Evolutionary conservation across 1,140 invertebrate genomes (phyloP).

Genomic region (Bombus confusus): DNA sequence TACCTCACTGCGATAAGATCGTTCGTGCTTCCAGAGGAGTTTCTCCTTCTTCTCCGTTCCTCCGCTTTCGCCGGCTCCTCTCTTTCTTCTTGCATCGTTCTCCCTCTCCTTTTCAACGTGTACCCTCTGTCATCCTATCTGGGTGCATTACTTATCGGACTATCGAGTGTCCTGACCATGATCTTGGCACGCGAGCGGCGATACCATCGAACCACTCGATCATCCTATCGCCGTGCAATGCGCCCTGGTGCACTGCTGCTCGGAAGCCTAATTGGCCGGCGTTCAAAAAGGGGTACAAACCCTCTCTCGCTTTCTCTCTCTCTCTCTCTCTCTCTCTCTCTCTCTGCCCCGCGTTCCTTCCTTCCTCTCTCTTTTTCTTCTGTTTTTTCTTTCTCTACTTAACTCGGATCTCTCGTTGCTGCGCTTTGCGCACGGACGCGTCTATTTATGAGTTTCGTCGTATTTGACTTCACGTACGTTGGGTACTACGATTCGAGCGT

Average conservation of each 20-base stretch:
- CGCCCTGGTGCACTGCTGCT: conserved; percentile 57
- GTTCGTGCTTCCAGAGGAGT: conserved; percentile 54
- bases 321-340: not conserved
- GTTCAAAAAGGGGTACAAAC: conserved; percentile 41
- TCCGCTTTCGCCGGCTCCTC: not conserved
- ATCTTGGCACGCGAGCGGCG: conserved; percentile 76
- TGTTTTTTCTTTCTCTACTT: not conserved
- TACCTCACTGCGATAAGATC: conserved; percentile 68
- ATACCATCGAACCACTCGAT: conserved; percentile 77
- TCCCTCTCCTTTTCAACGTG: conserved; percentile 41
- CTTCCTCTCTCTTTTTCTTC: not conserved
- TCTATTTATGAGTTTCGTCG: not conserved
- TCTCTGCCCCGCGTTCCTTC: too few relatives aligned
- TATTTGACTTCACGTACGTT: not conserved
- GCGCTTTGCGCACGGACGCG: not conserved
- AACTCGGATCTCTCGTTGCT: not conserved
- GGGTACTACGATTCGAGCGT: not conserved
- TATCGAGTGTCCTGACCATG: conserved; percentile 74
- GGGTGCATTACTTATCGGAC: conserved; percentile 75
- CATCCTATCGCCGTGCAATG: conserved; percentile 78
- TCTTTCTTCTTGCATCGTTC: not conserved
- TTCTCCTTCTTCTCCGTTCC: conserved; percentile 19
- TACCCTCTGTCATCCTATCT: conserved; percentile 74
- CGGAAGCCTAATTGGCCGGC: conserved; percentile 70
- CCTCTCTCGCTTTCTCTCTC: not conserved